These are phyloP conservation scores for Podargus strigoides DNA, from an alignment of 2,797 vertebrate species.

Conservation along the genomic window DNA sequence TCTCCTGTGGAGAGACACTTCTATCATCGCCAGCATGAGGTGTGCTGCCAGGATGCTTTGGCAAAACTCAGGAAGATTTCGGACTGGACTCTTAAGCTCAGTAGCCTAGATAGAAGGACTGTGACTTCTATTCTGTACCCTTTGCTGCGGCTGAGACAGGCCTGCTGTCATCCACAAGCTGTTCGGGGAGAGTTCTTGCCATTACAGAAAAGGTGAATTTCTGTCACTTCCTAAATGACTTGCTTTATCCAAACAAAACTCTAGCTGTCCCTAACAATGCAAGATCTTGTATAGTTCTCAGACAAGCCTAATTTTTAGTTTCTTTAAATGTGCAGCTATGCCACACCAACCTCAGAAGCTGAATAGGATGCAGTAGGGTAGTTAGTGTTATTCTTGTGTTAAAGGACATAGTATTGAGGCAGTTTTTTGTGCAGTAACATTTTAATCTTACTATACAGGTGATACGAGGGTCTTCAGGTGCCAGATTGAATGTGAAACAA, in stretches of 20 bases:
- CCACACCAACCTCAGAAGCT: neutral
- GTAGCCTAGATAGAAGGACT: slow-evolving; percentile 92
- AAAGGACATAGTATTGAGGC: neutral
- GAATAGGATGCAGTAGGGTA: neutral
- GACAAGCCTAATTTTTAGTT: neutral
- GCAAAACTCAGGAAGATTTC: slow-evolving; percentile 94
- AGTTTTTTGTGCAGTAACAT: neutral
- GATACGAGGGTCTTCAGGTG: neutral
- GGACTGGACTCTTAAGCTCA: slow-evolving; percentile 94
- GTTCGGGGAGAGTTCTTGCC: slow-evolving; percentile 97
- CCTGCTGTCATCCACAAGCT: slow-evolving; percentile 98
- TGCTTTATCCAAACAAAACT: neutral
- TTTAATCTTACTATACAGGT: neutral
- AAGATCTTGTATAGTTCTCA: neutral
- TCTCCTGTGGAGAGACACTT: slow-evolving; percentile 98
- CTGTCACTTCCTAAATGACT: neutral
- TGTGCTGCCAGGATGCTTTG: slow-evolving; percentile 95
- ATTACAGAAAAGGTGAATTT: slow-evolving; percentile 91
- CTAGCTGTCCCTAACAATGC: neutral
- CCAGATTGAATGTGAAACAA: neutral
- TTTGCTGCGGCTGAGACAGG: slow-evolving; percentile 91
- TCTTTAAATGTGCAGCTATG: neutral
- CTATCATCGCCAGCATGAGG: slow-evolving; percentile 97
- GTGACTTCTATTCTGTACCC: slow-evolving; percentile 92
- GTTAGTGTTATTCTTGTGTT: neutral